A percentile compares a stretch with the other conserved stretches of the same genome.
Evolutionary conservation across 2,113 vertebrate species (phyloP).

Genomic region (Cheilinus undulatus): DNA sequence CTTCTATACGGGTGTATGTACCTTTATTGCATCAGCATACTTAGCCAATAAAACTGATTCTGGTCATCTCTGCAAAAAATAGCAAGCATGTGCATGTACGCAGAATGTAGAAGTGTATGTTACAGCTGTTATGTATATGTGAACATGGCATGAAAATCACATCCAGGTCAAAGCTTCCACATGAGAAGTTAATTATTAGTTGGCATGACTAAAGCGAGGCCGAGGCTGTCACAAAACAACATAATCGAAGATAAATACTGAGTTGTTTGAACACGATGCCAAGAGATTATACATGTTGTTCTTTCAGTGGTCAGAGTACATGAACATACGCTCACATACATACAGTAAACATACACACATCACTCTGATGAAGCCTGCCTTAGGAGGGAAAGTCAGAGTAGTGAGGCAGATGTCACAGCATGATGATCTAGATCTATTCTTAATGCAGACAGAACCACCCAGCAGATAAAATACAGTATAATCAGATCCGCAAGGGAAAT

Average conservation of each 20-base stretch:
- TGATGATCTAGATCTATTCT: constrained; percentile 36
- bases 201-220: constrained; percentile 27
- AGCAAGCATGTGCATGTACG: background rate
- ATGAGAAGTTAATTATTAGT: constrained; percentile 34
- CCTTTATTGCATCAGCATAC: too few relatives aligned
- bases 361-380: constrained; percentile 29
- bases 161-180: constrained; percentile 41
- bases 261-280: constrained; percentile 42
- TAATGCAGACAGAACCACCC: constrained; percentile 29
- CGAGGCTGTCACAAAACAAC: constrained; percentile 22
- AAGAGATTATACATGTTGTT: constrained; percentile 38
- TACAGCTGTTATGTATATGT: background rate
- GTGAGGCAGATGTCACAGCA: constrained; percentile 62
- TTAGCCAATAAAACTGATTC: too few relatives aligned
- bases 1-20: too few relatives aligned
- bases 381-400: constrained; percentile 32
- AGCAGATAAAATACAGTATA: constrained; percentile 29
- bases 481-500: constrained; percentile 41
- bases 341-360: background rate
- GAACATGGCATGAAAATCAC: constrained; percentile 14
- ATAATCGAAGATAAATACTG: constrained; percentile 46
- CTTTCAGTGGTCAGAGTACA: constrained; percentile 41
- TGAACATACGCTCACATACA: constrained; percentile 12
- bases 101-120: background rate
- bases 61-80: too few relatives aligned